Conservation (phyloP, 2,113 vertebrate species). For the Muntiacus reevesi region DNA sequence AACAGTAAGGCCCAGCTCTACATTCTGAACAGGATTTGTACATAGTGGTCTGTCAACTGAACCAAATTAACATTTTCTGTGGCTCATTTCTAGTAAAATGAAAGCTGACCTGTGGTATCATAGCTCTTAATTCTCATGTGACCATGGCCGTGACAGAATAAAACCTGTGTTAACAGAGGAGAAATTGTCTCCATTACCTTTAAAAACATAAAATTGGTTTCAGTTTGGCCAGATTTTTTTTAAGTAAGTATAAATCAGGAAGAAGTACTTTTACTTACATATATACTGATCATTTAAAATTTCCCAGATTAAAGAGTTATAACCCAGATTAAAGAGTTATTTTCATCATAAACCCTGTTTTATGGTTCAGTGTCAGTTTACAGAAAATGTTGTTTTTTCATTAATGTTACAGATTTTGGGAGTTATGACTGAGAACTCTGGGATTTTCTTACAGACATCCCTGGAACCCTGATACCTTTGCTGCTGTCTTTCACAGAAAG, state of each 20-base stretch:
- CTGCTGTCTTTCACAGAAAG: neutral
- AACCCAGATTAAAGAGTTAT: neutral
- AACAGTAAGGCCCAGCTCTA: neutral
- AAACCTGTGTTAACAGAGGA: neutral
- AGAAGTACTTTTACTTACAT: neutral
- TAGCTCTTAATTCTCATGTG: neutral
- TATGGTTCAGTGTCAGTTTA: neutral
- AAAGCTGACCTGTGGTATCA: neutral
- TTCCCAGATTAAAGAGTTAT: neutral
- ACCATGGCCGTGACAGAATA: neutral
- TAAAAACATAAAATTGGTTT: neutral
- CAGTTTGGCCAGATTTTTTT: neutral
- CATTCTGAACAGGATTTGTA: neutral
- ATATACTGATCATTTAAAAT: neutral
- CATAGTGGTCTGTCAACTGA: neutral
- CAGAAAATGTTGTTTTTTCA: neutral
- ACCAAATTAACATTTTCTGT: neutral
- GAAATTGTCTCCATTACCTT: neutral
- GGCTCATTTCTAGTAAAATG: neutral
- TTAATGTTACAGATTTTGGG: neutral
- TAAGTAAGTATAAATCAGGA: neutral
- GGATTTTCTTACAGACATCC: neutral
- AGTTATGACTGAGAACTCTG: neutral
- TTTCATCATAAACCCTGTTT: neutral
- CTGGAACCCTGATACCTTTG: no score